Conservation (phyloP, 2,888 invertebrate genomes). For the Anthophora plumipes region DNA sequence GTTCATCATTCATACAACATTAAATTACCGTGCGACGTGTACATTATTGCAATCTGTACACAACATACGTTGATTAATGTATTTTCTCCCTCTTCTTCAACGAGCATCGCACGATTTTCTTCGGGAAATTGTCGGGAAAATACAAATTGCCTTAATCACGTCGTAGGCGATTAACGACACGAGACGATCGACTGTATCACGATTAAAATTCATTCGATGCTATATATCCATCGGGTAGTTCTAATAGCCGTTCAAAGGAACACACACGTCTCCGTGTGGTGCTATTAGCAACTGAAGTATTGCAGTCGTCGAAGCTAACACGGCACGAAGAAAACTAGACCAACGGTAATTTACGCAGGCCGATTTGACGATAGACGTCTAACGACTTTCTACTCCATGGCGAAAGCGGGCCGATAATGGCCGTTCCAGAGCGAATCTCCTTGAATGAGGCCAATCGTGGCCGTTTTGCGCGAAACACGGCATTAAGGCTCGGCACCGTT, state of each 20-base stretch:
- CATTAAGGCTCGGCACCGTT: constrained; percentile 66
- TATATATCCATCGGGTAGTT: neutral
- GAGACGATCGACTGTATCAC: neutral
- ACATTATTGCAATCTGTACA: neutral
- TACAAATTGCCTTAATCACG: neutral
- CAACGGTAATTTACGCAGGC: constrained; percentile 59
- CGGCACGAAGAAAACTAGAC: constrained; percentile 62
- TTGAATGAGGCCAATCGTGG: constrained; percentile 72
- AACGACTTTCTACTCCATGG: constrained; percentile 65
- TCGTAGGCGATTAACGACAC: neutral
- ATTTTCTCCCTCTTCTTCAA: neutral
- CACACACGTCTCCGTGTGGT: neutral
- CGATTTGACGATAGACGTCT: constrained; percentile 65
- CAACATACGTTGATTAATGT: neutral
- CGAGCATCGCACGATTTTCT: neutral
- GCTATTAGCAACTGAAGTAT: constrained; percentile 20
- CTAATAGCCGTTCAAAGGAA: neutral
- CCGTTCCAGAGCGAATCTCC: constrained; percentile 69
- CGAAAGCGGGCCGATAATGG: constrained; percentile 66
- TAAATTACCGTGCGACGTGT: neutral
- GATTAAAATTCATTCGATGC: neutral
- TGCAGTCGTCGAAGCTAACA: constrained; percentile 35
- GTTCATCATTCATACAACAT: neutral
- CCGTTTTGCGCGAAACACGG: constrained; percentile 65
- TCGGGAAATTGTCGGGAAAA: neutral